A percentile compares a stretch with the other conserved stretches of the same genome.
Conservation (phyloP, 2,797 vertebrate species). For the Hipposideros larvatus region DNA sequence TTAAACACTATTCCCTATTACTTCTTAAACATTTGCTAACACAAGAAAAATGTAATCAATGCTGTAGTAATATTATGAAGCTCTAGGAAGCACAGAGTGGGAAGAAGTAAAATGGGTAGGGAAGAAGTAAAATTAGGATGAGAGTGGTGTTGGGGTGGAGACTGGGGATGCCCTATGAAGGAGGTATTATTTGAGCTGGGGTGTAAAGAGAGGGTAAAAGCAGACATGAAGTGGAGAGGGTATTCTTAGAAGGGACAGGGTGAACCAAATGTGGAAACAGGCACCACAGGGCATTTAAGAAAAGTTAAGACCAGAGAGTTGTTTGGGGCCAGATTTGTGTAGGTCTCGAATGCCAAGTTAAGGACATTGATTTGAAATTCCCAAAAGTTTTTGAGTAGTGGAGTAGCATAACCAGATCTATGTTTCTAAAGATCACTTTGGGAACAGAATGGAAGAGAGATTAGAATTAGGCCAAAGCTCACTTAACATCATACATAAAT, state of each 20-base stretch:
- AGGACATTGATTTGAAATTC: slow-evolving; percentile 24
- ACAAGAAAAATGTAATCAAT: background rate
- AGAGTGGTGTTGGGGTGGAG: background rate
- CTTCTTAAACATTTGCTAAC: background rate
- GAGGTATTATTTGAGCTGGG: background rate
- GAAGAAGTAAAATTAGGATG: background rate
- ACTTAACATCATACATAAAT: background rate
- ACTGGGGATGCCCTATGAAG: background rate
- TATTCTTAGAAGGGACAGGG: background rate
- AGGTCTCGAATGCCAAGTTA: background rate
- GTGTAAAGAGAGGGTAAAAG: background rate
- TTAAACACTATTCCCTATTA: background rate
- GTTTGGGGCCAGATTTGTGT: background rate
- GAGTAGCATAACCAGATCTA: background rate
- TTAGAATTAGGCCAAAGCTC: slow-evolving; percentile 40
- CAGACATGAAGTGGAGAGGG: background rate
- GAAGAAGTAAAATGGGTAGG: background rate
- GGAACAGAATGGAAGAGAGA: background rate
- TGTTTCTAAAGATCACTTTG: slow-evolving; percentile 31
- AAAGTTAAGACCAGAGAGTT: background rate
- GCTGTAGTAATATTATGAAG: background rate
- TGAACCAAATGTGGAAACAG: background rate
- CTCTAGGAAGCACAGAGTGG: background rate
- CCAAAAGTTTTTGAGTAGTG: background rate
- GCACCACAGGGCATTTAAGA: background rate